Conservation (phyloP, 1,140 invertebrate species). For the Adelges cooleyi region DNA sequence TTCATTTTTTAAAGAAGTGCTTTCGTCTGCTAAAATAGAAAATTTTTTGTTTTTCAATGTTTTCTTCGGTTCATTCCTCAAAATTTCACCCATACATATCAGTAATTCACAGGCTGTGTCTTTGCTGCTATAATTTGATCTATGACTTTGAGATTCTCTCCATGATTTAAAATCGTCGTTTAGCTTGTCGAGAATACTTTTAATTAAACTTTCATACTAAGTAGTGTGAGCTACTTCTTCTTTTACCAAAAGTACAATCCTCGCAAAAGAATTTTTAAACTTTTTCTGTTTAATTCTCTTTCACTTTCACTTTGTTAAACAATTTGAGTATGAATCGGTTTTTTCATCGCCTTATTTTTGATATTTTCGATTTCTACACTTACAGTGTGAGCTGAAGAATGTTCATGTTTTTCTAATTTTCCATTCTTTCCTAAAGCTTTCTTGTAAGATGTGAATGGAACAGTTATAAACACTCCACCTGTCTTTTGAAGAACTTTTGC, state of each 20-base stretch:
- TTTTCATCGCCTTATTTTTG: not conserved
- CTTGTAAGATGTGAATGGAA: not conserved
- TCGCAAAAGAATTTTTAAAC: conserved; percentile 5
- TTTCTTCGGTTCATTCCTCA: not conserved
- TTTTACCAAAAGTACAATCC: conserved; percentile 4
- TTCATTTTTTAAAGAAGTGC: not conserved
- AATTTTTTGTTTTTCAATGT: conserved; percentile 5
- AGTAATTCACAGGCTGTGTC: not conserved
- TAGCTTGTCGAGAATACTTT: conserved; percentile 7
- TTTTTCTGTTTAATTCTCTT: not conserved
- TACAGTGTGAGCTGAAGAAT: not conserved
- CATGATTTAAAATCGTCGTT: not conserved
- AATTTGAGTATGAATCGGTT: conserved; percentile 9
- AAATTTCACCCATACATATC: conserved; percentile 5
- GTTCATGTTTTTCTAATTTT: conserved; percentile 3
- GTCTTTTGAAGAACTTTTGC: no score
- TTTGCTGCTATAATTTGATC: conserved; percentile 1
- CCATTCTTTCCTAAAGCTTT: conserved; percentile 1
- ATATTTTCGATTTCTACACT: not conserved
- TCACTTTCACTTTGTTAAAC: conserved; percentile 1
- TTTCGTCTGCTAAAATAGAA: conserved; percentile 1
- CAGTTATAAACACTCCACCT: no score
- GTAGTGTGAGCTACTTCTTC: not conserved
- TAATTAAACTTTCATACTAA: not conserved
- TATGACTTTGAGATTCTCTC: not conserved